Evolutionary conservation across 2,113 vertebrate species (phyloP).

Genomic region (Pollachius pollachius): DNA sequence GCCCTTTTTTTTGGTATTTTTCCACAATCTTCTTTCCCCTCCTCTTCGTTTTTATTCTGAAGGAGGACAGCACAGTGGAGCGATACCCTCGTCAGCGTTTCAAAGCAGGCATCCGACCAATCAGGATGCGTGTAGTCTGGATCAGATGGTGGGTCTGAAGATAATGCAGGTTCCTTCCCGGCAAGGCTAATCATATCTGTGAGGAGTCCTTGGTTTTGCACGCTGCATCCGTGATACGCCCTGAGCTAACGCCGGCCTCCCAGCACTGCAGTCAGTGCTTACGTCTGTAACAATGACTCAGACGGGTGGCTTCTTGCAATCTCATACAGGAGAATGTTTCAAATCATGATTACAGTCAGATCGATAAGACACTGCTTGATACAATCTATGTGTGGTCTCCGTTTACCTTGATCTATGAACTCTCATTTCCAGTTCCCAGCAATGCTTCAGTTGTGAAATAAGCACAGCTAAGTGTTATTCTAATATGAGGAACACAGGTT

Average conservation of each 20-base stretch:
- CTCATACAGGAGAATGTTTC: no score
- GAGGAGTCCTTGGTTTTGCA: slow-evolving; percentile 69
- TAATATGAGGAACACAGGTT: no score
- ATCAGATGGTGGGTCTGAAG: slow-evolving; percentile 59
- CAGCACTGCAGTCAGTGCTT: no score
- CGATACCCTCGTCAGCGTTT: slow-evolving; percentile 26
- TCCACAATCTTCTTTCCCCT: background rate
- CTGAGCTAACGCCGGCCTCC: slow-evolving; percentile 8
- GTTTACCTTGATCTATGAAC: no score
- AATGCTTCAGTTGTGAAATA: no score
- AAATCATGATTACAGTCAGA: no score
- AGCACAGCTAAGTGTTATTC: no score
- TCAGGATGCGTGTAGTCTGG: slow-evolving; percentile 40
- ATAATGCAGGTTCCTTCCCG: slow-evolving; percentile 64
- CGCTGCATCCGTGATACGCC: slow-evolving; percentile 67
- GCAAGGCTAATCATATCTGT: slow-evolving; percentile 73
- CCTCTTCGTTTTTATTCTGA: slow-evolving; percentile 5
- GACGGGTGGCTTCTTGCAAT: no score
- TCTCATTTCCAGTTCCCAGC: no score
- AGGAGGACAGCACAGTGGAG: slow-evolving; percentile 12
- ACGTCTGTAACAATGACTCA: no score
- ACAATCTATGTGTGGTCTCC: no score
- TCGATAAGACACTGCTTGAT: no score
- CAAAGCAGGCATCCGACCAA: slow-evolving; percentile 42
- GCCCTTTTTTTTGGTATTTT: background rate